These are phyloP conservation scores for Hartigia nigra DNA, from an alignment of 2,888 invertebrate genomes.

Conservation along the genomic window DNA sequence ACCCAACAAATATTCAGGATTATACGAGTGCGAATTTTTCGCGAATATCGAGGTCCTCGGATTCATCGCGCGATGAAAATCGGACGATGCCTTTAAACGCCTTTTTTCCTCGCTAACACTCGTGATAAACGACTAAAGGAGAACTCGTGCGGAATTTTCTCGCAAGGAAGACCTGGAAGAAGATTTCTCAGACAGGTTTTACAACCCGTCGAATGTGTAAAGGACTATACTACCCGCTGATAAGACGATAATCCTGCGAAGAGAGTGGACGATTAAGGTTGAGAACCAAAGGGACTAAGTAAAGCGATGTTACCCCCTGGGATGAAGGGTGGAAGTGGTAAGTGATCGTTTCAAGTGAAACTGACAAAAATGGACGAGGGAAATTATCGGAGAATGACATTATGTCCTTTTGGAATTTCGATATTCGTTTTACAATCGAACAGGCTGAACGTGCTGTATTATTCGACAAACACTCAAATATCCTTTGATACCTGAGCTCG, in stretches of 20 bases:
- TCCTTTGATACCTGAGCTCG: conserved; percentile 36
- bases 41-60: background rate
- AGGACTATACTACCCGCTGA: background rate
- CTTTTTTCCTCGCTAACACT: background rate
- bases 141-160: background rate
- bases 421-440: background rate
- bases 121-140: background rate
- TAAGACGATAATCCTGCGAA: background rate
- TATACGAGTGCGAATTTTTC: background rate
- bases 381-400: background rate
- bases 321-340: background rate
- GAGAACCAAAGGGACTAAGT: background rate
- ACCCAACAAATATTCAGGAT: conserved; percentile 26
- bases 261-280: background rate
- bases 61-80: background rate
- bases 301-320: background rate
- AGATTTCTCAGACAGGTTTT: background rate
- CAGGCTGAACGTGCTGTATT: background rate
- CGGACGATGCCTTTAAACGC: background rate
- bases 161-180: background rate
- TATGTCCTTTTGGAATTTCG: background rate
- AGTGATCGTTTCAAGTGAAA: background rate
- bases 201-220: background rate
- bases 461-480: conserved; percentile 29
- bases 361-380: background rate